phyloP scores from a whole-genome alignment of 2,888 invertebrate genomes.

The Hemistola chrysoprasaria region DNA sequence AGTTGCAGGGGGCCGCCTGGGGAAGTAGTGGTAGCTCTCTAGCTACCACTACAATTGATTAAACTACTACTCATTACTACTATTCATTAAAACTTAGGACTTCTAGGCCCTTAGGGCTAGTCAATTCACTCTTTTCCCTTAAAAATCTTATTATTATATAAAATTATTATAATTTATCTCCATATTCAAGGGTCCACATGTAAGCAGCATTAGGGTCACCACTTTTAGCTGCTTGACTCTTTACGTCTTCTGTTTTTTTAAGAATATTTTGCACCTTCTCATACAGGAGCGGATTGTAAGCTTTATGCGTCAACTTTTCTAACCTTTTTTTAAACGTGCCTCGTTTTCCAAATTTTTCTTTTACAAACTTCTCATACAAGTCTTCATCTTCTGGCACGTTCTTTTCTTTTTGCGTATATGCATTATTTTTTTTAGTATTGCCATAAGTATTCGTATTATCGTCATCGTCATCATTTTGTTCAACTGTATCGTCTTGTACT shows the following conservation, averaged over 20 bases:
- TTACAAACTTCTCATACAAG: slow-evolving; percentile 72
- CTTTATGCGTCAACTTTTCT: slow-evolving; percentile 47
- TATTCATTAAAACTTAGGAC: too few species aligned
- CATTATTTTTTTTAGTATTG: slow-evolving; percentile 38
- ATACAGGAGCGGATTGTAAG: slow-evolving; percentile 54
- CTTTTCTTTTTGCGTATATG: slow-evolving; percentile 44
- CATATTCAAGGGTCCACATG: slow-evolving; percentile 80
- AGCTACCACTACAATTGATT: too few species aligned
- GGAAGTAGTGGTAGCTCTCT: too few species aligned
- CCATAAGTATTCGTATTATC: slow-evolving; percentile 25
- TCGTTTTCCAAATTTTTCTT: slow-evolving; percentile 70
- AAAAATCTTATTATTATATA: not conserved
- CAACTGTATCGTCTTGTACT: slow-evolving; percentile 31
- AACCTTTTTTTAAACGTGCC: slow-evolving; percentile 58
- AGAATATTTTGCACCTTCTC: slow-evolving; percentile 59
- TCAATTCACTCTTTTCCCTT: too few species aligned
- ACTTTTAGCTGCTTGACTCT: slow-evolving; percentile 63
- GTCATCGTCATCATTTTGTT: slow-evolving; percentile 36
- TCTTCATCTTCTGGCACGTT: slow-evolving; percentile 55
- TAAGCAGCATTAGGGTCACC: slow-evolving; percentile 74
- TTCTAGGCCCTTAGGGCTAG: too few species aligned
- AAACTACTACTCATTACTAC: too few species aligned
- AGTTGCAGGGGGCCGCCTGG: too few species aligned
- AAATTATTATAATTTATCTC: slow-evolving; percentile 49
- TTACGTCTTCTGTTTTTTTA: slow-evolving; percentile 63